Percentiles rank a stretch among this genome's conserved stretches.
Conservation (phyloP, 2,113 vertebrate species). For the Pipra filicauda region DNA sequence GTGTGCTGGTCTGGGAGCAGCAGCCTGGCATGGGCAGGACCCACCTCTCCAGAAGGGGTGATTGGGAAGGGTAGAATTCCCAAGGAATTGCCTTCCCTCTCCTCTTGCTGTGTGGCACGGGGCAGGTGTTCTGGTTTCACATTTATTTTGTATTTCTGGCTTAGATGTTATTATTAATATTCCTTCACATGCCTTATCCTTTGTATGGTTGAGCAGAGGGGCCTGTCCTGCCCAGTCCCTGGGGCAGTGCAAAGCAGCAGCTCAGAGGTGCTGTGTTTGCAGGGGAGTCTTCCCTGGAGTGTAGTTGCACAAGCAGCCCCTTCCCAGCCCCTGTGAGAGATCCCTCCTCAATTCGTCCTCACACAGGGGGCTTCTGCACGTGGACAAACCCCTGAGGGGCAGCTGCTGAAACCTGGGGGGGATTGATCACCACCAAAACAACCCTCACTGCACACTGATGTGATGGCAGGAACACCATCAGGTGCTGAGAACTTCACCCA, state of each 20-base stretch:
- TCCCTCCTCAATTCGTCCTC: background rate
- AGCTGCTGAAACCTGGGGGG: background rate
- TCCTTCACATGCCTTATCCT: background rate
- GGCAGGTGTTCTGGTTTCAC: background rate
- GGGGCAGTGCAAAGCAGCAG: background rate
- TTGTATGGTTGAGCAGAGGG: background rate
- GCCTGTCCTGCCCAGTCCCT: background rate
- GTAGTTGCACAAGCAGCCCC: background rate
- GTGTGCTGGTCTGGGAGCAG: background rate
- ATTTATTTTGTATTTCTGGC: background rate
- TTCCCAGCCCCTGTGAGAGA: background rate
- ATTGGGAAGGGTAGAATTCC: background rate
- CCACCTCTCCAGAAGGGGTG: rapidly evolving
- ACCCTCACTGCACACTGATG: background rate
- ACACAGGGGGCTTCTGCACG: background rate
- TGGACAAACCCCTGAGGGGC: background rate
- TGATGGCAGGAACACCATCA: background rate
- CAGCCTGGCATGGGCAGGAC: no score
- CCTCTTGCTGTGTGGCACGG: background rate
- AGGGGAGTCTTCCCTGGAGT: background rate
- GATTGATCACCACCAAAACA: background rate
- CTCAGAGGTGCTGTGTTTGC: background rate
- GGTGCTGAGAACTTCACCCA: background rate
- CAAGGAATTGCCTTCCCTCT: background rate
- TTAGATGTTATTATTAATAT: background rate